Conservation (phyloP, 2,888 invertebrate genomes). For the Drosophila anomalipes region DNA sequence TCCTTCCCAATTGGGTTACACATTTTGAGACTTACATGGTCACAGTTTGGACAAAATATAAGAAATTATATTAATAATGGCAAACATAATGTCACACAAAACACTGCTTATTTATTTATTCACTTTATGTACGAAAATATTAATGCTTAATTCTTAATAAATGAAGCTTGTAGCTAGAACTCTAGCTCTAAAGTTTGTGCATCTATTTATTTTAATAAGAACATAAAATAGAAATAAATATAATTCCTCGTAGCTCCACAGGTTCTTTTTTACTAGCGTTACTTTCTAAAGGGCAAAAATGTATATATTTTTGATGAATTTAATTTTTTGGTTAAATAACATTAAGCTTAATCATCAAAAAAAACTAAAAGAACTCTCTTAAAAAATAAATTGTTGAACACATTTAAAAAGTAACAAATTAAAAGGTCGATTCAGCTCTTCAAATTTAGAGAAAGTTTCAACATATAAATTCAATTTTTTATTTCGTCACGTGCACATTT, state of each 20-base stretch:
- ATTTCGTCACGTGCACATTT: slow-evolving; percentile 4
- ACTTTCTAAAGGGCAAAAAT: not conserved
- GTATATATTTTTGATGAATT: rapidly evolving
- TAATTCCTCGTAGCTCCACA: not conserved
- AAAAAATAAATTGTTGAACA: not conserved
- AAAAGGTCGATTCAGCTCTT: not conserved
- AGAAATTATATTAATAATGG: not conserved
- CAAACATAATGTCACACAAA: not conserved
- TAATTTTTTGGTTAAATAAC: not conserved
- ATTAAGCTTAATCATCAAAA: not conserved
- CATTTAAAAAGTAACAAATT: not conserved
- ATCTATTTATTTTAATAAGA: not conserved
- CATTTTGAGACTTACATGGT: not conserved
- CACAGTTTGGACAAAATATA: not conserved
- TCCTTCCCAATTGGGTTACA: not conserved
- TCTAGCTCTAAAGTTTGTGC: not conserved
- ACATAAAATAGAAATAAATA: not conserved
- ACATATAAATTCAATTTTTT: not conserved
- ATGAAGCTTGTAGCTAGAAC: not conserved
- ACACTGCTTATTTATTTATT: not conserved
- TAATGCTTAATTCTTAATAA: not conserved
- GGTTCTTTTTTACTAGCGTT: not conserved
- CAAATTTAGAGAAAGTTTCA: not conserved
- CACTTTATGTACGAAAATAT: not conserved
- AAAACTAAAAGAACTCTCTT: not conserved